A percentile compares a stretch with the other conserved stretches of the same genome.
phyloP scores from a whole-genome alignment of 2,888 invertebrate species.

The Tuberolachnus salignus region DNA sequence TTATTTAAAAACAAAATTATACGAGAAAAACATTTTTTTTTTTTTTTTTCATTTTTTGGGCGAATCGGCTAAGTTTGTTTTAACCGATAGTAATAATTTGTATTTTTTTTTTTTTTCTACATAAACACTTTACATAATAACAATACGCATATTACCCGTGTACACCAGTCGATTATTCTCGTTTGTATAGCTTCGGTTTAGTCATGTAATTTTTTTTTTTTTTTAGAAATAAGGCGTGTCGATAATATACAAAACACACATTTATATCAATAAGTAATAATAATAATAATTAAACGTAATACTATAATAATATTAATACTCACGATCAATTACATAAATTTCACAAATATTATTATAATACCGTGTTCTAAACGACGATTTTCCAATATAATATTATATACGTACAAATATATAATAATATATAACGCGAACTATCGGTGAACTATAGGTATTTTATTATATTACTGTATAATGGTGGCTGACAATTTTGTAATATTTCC shows the following conservation, averaged over 20 bases:
- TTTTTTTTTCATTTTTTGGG: too few species aligned
- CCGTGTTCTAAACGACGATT: constrained; percentile 17
- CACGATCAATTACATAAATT: constrained; percentile 43
- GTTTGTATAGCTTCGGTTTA: neutral
- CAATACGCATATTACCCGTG: neutral
- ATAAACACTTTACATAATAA: too few species aligned
- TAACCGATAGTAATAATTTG: too few species aligned
- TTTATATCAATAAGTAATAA: constrained; percentile 28
- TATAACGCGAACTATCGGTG: too few species aligned
- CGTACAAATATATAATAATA: too few species aligned
- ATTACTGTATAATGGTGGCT: neutral
- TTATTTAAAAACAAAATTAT: too few species aligned
- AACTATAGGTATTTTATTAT: constrained; percentile 13
- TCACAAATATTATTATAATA: neutral
- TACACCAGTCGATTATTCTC: constrained; percentile 1
- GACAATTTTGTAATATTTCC: constrained; percentile 51
- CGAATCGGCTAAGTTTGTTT: too few species aligned
- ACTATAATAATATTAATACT: constrained; percentile 7
- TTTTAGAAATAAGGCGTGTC: constrained; percentile 36
- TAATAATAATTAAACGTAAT: neutral
- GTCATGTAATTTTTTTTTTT: constrained; percentile 14
- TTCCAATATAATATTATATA: constrained; percentile 24
- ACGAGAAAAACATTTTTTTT: too few species aligned
- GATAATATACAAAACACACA: neutral
- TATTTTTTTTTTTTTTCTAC: too few species aligned